These are phyloP conservation scores for Aspidiotus rigidus DNA, from an alignment of 2,888 invertebrate genomes.

Conservation along the genomic window DNA sequence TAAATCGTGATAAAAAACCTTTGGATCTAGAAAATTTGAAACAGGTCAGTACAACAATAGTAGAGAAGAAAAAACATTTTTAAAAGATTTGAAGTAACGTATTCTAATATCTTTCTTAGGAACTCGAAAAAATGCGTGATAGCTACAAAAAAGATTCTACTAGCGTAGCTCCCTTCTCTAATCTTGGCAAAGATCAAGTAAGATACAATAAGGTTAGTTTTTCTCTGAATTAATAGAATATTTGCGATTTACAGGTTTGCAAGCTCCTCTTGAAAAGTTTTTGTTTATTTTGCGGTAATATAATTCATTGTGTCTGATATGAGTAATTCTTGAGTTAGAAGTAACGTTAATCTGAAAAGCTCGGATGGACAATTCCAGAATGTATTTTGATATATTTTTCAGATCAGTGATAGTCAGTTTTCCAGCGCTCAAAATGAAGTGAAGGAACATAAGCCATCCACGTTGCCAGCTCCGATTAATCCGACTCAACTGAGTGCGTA, in stretches of 20 bases:
- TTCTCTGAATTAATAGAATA: not conserved
- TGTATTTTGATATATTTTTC: not conserved
- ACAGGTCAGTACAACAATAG: slow-evolving; percentile 2
- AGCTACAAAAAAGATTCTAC: slow-evolving; percentile 22
- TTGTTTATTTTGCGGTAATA: not conserved
- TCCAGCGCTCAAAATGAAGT: not conserved
- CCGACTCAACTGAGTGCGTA: slow-evolving; percentile 9
- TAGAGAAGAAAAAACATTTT: too few species aligned
- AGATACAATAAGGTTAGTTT: not conserved
- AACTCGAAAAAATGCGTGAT: slow-evolving; percentile 23
- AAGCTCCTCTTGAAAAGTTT: not conserved
- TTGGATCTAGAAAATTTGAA: slow-evolving; percentile 31
- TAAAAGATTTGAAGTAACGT: not conserved
- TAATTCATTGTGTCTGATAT: too few species aligned
- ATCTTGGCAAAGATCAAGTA: slow-evolving; percentile 1
- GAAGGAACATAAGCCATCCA: slow-evolving; percentile 20
- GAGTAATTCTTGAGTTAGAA: not conserved
- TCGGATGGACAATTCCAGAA: not conserved
- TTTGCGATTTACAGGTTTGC: not conserved
- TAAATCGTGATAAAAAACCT: slow-evolving; percentile 22
- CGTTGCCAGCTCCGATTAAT: slow-evolving; percentile 13
- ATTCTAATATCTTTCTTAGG: slow-evolving; percentile 10
- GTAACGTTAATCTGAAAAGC: not conserved
- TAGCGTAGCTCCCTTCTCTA: not conserved
- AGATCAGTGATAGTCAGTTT: not conserved